These are phyloP conservation scores for Champsocephalus esox DNA, from an alignment of 2,797 vertebrate species.

Conservation along the genomic window DNA sequence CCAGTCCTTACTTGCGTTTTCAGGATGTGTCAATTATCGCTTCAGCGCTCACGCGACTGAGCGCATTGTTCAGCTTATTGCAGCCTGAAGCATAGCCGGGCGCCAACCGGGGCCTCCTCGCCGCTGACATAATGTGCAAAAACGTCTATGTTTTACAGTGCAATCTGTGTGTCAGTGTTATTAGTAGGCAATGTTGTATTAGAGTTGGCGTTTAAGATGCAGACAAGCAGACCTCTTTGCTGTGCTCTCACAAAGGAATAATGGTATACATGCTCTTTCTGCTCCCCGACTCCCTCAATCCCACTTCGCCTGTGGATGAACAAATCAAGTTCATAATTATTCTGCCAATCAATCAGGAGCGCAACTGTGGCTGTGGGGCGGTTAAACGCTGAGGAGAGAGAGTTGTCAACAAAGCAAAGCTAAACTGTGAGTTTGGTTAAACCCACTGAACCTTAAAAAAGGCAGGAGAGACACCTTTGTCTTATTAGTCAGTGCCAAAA, in stretches of 20 bases:
- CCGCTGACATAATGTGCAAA: slow-evolving; percentile 39
- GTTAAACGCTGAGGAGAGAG: slow-evolving; percentile 69
- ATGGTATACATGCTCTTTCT: slow-evolving; percentile 67
- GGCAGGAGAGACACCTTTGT: slow-evolving; percentile 60
- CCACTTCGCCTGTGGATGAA: slow-evolving; percentile 74
- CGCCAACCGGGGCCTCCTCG: slow-evolving; percentile 53
- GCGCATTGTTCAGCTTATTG: slow-evolving; percentile 75
- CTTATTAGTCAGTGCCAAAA: slow-evolving; percentile 61
- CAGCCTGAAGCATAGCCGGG: slow-evolving; percentile 64
- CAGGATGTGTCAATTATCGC: slow-evolving; percentile 84
- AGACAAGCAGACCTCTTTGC: slow-evolving; percentile 50
- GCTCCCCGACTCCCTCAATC: slow-evolving; percentile 75
- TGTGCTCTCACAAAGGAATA: slow-evolving; percentile 61
- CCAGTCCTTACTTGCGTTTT: slow-evolving; percentile 81
- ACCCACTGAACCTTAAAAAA: slow-evolving; percentile 71
- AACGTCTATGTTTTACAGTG: slow-evolving; percentile 48
- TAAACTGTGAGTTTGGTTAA: slow-evolving; percentile 66
- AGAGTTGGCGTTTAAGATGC: slow-evolving; percentile 56
- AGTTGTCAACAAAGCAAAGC: slow-evolving; percentile 73
- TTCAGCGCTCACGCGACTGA: slow-evolving; percentile 67
- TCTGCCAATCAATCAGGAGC: slow-evolving; percentile 83
- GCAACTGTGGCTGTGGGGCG: slow-evolving; percentile 74
- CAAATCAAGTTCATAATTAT: slow-evolving; percentile 84
- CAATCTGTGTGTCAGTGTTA: slow-evolving; percentile 46
- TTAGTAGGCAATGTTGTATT: slow-evolving; percentile 44